phyloP scores from a whole-genome alignment of 2,888 invertebrate genomes.

The Cecidostiba fungosa region DNA sequence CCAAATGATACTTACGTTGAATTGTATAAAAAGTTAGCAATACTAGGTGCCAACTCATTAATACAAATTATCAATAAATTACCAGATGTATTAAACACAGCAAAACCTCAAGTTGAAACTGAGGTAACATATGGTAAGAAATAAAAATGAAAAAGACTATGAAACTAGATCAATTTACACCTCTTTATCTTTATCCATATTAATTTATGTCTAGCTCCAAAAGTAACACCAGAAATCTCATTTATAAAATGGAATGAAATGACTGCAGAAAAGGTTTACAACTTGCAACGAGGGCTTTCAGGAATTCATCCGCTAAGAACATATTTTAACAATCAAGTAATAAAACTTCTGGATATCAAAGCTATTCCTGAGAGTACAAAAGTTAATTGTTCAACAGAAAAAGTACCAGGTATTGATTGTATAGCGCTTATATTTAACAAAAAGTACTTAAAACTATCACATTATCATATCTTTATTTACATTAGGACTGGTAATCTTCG shows the following conservation, averaged over 20 bases:
- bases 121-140: slow-evolving; percentile 87
- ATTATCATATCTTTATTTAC: slow-evolving; percentile 63
- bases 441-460: background rate
- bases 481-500: slow-evolving; percentile 84
- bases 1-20: slow-evolving; percentile 85
- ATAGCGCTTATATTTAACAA: background rate
- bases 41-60: slow-evolving; percentile 86
- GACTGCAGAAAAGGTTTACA: slow-evolving; percentile 85
- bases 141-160: background rate
- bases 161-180: background rate
- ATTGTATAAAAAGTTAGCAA: slow-evolving; percentile 85
- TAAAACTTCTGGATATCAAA: slow-evolving; percentile 84
- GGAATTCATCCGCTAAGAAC: slow-evolving; percentile 85
- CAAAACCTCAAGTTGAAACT: slow-evolving; percentile 83
- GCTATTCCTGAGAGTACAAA: slow-evolving; percentile 70
- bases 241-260: slow-evolving; percentile 86
- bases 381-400: slow-evolving; percentile 30
- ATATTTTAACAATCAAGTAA: slow-evolving; percentile 82
- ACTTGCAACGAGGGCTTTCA: slow-evolving; percentile 87
- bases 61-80: slow-evolving; percentile 84
- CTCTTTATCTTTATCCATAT: background rate
- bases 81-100: slow-evolving; percentile 83
- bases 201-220: slow-evolving; percentile 85
- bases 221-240: slow-evolving; percentile 84
- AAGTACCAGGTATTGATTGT: slow-evolving; percentile 72